Evolutionary conservation across 2,888 invertebrate species (phyloP).

Genomic region (Drosophila formosana): DNA sequence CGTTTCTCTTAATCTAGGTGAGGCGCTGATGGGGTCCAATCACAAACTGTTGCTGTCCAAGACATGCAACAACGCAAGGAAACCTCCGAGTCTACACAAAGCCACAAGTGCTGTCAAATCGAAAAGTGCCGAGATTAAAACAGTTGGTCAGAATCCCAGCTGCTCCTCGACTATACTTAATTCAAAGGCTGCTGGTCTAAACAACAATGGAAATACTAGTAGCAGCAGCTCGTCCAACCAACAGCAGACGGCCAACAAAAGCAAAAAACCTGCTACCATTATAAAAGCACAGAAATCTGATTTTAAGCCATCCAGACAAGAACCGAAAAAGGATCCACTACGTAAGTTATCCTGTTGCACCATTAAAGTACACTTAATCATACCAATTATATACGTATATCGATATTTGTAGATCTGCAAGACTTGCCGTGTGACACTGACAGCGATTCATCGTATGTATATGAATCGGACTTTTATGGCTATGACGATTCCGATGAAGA

Average conservation of each 20-base stretch:
- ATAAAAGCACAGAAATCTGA: slow-evolving; percentile 55
- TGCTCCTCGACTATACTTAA: slow-evolving; percentile 4
- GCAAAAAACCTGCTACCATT: slow-evolving; percentile 53
- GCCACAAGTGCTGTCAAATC: slow-evolving; percentile 11
- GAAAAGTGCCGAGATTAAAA: slow-evolving; percentile 14
- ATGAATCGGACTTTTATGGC: slow-evolving; percentile 62
- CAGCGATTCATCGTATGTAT: slow-evolving; percentile 53
- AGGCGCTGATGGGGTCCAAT: slow-evolving; percentile 49
- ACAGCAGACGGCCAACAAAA: slow-evolving; percentile 3
- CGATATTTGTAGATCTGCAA: slow-evolving; percentile 36
- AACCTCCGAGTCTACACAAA: slow-evolving; percentile 10
- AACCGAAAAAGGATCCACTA: slow-evolving; percentile 66
- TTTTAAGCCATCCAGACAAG: slow-evolving; percentile 36
- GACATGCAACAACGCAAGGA: slow-evolving; percentile 8
- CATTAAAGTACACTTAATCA: neutral
- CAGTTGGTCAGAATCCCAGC: slow-evolving; percentile 7
- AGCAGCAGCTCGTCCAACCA: slow-evolving; percentile 25
- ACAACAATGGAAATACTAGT: slow-evolving; percentile 29
- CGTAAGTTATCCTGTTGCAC: slow-evolving; percentile 33
- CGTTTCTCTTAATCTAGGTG: slow-evolving; percentile 34
- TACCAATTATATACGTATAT: neutral
- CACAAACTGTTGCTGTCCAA: slow-evolving; percentile 28
- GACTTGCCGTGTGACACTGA: slow-evolving; percentile 43
- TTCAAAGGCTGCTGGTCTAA: neutral
- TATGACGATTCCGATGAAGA: slow-evolving; percentile 52